A percentile compares a stretch with the other conserved stretches of the same genome.
phyloP scores from a whole-genome alignment of 2,797 vertebrate genomes.

The Sebastes kiyomatsui region DNA sequence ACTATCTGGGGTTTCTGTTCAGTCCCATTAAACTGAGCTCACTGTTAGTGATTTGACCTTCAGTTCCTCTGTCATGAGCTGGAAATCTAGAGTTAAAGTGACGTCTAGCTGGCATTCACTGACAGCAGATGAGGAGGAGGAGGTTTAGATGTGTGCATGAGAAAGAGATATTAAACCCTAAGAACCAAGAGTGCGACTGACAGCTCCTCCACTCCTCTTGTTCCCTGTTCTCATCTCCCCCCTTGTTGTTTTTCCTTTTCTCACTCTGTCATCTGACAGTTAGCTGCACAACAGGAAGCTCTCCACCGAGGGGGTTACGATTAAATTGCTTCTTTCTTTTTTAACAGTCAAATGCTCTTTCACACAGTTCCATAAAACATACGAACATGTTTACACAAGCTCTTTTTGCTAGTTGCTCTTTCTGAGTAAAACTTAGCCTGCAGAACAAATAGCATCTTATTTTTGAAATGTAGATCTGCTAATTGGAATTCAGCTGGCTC shows the following conservation, averaged over 20 bases:
- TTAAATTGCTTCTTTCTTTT: conserved; percentile 23
- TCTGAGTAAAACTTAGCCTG: conserved; percentile 8
- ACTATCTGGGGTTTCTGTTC: conserved; percentile 63
- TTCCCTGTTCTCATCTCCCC: conserved; percentile 64
- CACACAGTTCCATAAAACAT: conserved; percentile 11
- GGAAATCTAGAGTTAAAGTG: conserved; percentile 67
- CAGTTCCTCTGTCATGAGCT: conserved; percentile 54
- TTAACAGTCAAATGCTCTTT: conserved; percentile 1
- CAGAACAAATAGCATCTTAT: conserved; percentile 38
- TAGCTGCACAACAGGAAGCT: conserved; percentile 51
- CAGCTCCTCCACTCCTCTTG: conserved; percentile 63
- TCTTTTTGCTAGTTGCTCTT: conserved; percentile 5
- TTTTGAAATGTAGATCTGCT: conserved; percentile 36
- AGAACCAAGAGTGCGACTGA: conserved; percentile 64
- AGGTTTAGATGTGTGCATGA: conserved; percentile 66
- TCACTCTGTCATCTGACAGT: conserved; percentile 63
- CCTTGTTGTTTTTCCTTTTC: conserved; percentile 44
- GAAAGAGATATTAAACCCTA: conserved; percentile 75
- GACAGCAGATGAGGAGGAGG: conserved; percentile 73
- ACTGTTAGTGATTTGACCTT: conserved; percentile 71
- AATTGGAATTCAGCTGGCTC: conserved; percentile 49
- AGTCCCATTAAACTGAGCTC: conserved; percentile 59
- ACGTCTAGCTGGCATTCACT: conserved; percentile 62
- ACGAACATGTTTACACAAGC: conserved; percentile 14
- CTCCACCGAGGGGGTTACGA: conserved; percentile 24